Percentiles rank a stretch among this genome's conserved stretches.
phyloP scores from a whole-genome alignment of 2,888 invertebrate species.

The Heliothis peltigera region DNA sequence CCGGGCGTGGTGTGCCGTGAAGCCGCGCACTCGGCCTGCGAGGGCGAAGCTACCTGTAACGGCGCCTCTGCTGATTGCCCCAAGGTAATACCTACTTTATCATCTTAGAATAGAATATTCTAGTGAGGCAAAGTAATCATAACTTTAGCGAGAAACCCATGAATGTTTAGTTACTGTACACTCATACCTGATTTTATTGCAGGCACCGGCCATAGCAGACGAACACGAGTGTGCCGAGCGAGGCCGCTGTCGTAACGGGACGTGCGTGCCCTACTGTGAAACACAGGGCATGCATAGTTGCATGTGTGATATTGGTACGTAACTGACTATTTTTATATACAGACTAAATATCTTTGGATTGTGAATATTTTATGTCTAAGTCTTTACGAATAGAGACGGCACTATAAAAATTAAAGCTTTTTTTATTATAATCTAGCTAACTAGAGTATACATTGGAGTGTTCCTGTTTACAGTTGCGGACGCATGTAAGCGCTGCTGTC shows the following conservation, averaged over 20 bases:
- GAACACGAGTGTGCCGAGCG: conserved; percentile 97
- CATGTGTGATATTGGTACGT: conserved; percentile 97
- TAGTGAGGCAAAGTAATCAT: too few relatives aligned
- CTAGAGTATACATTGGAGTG: not conserved
- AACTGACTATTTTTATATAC: not conserved
- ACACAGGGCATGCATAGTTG: conserved; percentile 97
- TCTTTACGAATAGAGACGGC: too few relatives aligned
- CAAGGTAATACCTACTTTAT: conserved; percentile 71
- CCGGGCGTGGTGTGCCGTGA: conserved; percentile 96
- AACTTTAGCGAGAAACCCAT: too few relatives aligned
- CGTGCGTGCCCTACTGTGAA: conserved; percentile 98
- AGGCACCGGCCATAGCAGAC: conserved; percentile 96
- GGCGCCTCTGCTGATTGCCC: conserved; percentile 91
- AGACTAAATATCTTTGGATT: not conserved
- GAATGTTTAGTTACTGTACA: too few relatives aligned
- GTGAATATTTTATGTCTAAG: too few relatives aligned
- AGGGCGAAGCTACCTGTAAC: conserved; percentile 97
- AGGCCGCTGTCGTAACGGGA: conserved; percentile 97
- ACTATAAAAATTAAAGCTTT: too few relatives aligned
- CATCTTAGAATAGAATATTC: not conserved
- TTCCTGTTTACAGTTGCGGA: conserved; percentile 93
- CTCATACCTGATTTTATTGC: too few relatives aligned
- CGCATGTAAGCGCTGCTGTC: conserved; percentile 98
- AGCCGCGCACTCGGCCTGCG: conserved; percentile 97
- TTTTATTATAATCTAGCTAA: not conserved